Conservation (phyloP, 2,888 invertebrate genomes). For the Gordius sp. region DNA sequence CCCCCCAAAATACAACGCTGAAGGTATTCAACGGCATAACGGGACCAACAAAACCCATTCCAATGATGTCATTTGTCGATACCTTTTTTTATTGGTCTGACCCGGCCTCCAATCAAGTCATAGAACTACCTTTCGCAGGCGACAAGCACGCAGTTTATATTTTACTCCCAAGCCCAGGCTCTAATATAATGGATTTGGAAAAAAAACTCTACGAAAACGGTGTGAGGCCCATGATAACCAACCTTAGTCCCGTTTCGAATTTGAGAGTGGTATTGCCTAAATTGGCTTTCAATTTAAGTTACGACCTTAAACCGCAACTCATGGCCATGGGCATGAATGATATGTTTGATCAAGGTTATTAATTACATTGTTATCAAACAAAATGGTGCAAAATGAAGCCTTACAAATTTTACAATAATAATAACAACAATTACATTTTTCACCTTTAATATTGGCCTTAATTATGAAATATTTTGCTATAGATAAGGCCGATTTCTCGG, state of each 20-base stretch:
- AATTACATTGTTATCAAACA: no score
- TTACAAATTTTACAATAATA: background rate
- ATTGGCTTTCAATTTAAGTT: conserved; percentile 3
- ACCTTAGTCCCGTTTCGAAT: background rate
- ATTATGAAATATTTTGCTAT: background rate
- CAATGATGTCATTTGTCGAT: conserved; percentile 2
- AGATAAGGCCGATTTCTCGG: conserved; percentile 3
- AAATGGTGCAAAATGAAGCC: background rate
- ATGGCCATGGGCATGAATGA: background rate
- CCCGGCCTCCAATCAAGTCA: background rate
- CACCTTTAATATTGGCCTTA: background rate
- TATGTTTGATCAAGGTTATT: background rate
- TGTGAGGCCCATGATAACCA: background rate
- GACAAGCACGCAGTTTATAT: background rate
- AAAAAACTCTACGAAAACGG: background rate
- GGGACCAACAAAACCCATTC: background rate
- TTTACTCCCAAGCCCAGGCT: background rate
- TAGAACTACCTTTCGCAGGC: background rate
- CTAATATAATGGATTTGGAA: background rate
- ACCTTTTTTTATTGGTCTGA: background rate
- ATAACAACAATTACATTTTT: background rate
- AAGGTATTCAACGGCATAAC: background rate
- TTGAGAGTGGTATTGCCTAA: background rate
- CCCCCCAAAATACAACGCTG: background rate
- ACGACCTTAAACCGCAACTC: background rate